Evolutionary conservation across 2,888 invertebrate genomes (phyloP).

Genomic region (Hypercompe scribonia): DNA sequence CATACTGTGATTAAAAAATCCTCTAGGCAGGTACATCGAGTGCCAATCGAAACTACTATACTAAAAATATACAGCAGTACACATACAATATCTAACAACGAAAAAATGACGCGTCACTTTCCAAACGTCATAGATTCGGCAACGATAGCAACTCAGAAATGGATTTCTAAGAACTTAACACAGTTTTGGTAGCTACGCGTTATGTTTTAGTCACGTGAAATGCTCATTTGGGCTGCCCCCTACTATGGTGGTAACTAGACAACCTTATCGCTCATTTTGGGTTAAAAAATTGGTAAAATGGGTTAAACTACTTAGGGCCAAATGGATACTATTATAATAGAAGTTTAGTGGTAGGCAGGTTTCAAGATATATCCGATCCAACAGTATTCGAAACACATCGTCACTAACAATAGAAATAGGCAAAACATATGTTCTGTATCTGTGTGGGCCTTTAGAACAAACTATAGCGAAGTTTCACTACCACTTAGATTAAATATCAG

Average conservation of each 20-base stretch:
- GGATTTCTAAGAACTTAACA: slow-evolving; percentile 59
- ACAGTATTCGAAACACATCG: too few relatives aligned
- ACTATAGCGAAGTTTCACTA: too few relatives aligned
- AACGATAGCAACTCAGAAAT: slow-evolving; percentile 48
- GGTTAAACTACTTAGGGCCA: slow-evolving; percentile 16
- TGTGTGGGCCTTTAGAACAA: too few relatives aligned
- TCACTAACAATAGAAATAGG: too few relatives aligned
- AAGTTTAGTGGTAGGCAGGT: slow-evolving; percentile 7
- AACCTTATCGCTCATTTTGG: slow-evolving; percentile 29
- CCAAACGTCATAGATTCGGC: slow-evolving; percentile 38
- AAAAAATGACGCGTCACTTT: slow-evolving; percentile 41
- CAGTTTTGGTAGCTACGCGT: slow-evolving; percentile 52
- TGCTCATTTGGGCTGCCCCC: slow-evolving; percentile 54
- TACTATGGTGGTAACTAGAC: slow-evolving; percentile 25
- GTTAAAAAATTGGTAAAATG: slow-evolving; percentile 17
- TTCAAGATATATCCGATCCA: too few relatives aligned
- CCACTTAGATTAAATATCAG: too few relatives aligned
- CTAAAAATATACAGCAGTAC: slow-evolving; percentile 14
- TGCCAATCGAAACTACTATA: slow-evolving; percentile 11
- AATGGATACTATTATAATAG: slow-evolving; percentile 15
- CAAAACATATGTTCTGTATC: too few relatives aligned
- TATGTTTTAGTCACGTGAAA: slow-evolving; percentile 57
- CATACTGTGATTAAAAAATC: neutral
- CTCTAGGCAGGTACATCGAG: neutral
- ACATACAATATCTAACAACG: slow-evolving; percentile 22